phyloP scores from a whole-genome alignment of 2,113 vertebrate genomes.

The Coreoperca whiteheadi region DNA sequence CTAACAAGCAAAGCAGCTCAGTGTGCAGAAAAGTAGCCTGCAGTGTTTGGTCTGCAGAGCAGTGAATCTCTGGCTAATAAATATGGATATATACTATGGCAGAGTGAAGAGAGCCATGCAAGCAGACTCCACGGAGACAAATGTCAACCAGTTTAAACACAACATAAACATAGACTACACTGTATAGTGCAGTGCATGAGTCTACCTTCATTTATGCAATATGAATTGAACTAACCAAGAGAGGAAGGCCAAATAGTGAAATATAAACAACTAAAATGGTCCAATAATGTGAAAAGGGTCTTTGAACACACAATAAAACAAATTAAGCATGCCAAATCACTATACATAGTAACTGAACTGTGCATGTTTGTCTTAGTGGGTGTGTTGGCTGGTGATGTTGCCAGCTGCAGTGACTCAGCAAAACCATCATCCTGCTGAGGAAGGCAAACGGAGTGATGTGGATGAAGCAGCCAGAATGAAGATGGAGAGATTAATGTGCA shows the following conservation, averaged over 20 bases:
- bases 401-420: slow-evolving; percentile 76
- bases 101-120: slow-evolving; percentile 48
- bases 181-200: not conserved
- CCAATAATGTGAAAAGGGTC: not conserved
- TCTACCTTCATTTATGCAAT: not conserved
- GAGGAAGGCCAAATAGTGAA: not conserved
- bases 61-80: slow-evolving; percentile 52
- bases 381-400: slow-evolving; percentile 31
- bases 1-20: slow-evolving; percentile 31
- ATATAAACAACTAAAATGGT: not conserved
- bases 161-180: not conserved
- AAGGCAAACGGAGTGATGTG: slow-evolving; percentile 37
- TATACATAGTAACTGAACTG: not conserved
- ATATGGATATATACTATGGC: slow-evolving; percentile 64
- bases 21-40: slow-evolving; percentile 47
- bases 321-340: not conserved
- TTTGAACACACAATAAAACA: not conserved
- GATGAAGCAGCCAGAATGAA: slow-evolving; percentile 25
- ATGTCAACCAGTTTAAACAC: slow-evolving; percentile 14
- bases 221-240: not conserved
- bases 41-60: slow-evolving; percentile 52
- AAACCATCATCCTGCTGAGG: slow-evolving; percentile 51
- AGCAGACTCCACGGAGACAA: slow-evolving; percentile 21
- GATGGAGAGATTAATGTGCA: slow-evolving; percentile 62
- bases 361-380: slow-evolving; percentile 29